Evolutionary conservation across 2,113 vertebrate species (phyloP).

Genomic region (Barnardius zonarius): DNA sequence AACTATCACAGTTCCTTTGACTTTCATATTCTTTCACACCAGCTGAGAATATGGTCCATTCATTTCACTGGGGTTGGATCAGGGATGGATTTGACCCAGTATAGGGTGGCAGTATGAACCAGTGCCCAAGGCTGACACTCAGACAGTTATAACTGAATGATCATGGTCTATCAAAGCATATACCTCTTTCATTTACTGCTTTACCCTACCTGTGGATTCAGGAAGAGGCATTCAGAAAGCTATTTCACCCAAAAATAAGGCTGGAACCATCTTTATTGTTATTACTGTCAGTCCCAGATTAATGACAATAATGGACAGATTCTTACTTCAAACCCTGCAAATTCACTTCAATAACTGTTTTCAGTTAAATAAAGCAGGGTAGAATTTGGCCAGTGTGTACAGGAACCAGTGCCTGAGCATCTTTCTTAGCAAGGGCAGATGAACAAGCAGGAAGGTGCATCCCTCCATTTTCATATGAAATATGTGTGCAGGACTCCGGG

Average conservation of each 20-base stretch:
- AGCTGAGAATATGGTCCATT: conserved; percentile 25
- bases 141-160: neutral
- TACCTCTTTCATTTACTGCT: conserved; percentile 44
- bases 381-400: neutral
- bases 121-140: neutral
- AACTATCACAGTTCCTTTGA: neutral
- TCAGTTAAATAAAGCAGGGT: neutral
- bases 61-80: conserved; percentile 36
- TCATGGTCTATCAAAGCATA: neutral
- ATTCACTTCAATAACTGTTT: neutral
- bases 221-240: neutral
- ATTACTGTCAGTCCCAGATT: neutral
- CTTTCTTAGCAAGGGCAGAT: neutral
- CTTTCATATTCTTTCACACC: neutral
- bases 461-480: neutral
- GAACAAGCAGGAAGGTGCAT: neutral
- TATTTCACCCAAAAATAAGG: neutral
- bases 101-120: neutral
- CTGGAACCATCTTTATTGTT: neutral
- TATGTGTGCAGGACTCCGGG: neutral
- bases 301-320: neutral
- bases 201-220: conserved; percentile 29
- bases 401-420: neutral
- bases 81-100: neutral
- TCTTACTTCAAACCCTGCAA: neutral